Percentiles rank a stretch among this genome's conserved stretches.
Evolutionary conservation across 2,797 vertebrate genomes (phyloP).

Genomic region (Pyrocephalus nanus): DNA sequence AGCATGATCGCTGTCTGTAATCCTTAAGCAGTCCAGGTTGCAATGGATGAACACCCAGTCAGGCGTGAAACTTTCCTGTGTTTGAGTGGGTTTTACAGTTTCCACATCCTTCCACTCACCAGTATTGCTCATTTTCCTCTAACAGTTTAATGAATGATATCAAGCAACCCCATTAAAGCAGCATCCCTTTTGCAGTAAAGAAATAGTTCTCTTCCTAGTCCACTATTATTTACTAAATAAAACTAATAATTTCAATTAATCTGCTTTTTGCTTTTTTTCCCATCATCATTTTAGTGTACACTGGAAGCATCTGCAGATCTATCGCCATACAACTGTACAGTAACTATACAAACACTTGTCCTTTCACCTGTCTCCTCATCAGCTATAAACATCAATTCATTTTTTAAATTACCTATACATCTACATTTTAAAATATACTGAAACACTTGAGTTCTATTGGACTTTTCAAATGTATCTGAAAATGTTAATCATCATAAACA

Average conservation of each 20-base stretch:
- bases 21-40: neutral
- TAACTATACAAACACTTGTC: neutral
- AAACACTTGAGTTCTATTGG: neutral
- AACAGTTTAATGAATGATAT: neutral
- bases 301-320: neutral
- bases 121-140: neutral
- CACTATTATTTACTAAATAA: neutral
- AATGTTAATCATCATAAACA: neutral
- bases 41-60: neutral
- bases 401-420: neutral
- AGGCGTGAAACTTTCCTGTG: neutral
- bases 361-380: neutral
- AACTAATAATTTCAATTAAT: neutral
- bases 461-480: neutral
- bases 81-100: neutral
- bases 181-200: neutral
- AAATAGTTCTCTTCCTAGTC: neutral
- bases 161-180: neutral
- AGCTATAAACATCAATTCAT: neutral
- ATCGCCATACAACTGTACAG: neutral
- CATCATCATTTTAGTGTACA: neutral
- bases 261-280: neutral
- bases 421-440: neutral
- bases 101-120: neutral
- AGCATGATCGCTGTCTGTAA: rapidly evolving